Evolutionary conservation across 2,113 vertebrate species (phyloP).

Genomic region (Mormoops blainvillei): DNA sequence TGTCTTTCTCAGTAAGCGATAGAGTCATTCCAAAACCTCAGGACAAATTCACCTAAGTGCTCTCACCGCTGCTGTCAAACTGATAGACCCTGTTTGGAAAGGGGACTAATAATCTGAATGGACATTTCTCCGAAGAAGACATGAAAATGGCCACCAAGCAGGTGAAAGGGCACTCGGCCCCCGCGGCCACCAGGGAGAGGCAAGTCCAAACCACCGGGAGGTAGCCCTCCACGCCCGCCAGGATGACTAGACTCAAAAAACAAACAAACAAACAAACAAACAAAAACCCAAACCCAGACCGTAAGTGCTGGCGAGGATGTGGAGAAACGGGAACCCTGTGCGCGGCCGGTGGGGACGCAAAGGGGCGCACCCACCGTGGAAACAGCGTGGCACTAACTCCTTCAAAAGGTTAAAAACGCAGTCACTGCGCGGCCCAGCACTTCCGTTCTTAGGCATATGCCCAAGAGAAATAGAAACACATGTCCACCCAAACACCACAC

Average conservation of each 20-base stretch:
- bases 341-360: no score
- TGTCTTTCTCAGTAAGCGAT: not conserved
- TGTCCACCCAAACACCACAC: not conserved
- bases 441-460: no score
- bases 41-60: not conserved
- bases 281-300: no score
- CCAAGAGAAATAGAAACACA: not conserved
- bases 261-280: no score
- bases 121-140: not conserved
- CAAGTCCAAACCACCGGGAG: not conserved
- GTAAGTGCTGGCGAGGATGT: not conserved
- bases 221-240: no score
- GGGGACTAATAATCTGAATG: not conserved
- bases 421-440: no score
- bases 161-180: not conserved
- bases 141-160: not conserved
- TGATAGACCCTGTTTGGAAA: not conserved
- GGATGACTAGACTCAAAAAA: no score
- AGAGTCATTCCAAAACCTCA: not conserved
- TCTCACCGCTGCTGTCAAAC: not conserved
- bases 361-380: no score
- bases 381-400: no score
- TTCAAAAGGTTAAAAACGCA: no score
- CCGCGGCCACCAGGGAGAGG: not conserved
- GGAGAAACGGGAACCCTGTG: no score